phyloP scores from a whole-genome alignment of 2,888 invertebrate species.

The Meteorus colon region DNA sequence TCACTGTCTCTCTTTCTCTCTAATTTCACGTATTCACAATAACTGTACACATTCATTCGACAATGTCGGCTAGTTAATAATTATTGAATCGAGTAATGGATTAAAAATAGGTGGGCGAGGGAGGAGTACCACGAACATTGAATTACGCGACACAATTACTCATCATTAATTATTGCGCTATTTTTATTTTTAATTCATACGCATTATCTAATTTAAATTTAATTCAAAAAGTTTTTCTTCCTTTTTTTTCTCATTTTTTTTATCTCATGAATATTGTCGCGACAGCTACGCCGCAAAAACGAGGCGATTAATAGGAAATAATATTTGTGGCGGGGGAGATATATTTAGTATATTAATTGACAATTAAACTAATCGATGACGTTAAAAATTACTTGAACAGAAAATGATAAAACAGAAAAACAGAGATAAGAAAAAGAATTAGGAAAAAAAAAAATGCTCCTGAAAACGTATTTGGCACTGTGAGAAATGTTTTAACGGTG shows the following conservation, averaged over 20 bases:
- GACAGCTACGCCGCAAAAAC: constrained; percentile 43
- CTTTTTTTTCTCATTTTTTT: not conserved
- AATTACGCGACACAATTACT: constrained; percentile 9
- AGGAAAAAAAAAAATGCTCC: constrained; percentile 25
- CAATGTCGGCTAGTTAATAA: constrained; percentile 35
- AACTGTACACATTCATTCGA: constrained; percentile 28
- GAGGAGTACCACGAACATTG: constrained; percentile 43
- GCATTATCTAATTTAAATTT: constrained; percentile 20
- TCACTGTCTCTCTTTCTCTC: not conserved
- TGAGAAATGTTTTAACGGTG: constrained; percentile 62
- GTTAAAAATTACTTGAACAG: constrained; percentile 20
- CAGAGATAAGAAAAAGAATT: constrained; percentile 3
- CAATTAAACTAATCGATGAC: constrained; percentile 21
- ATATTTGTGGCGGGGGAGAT: constrained; percentile 8
- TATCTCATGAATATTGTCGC: constrained; percentile 39
- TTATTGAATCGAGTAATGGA: constrained; percentile 50
- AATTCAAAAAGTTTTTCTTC: not conserved
- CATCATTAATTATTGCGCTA: constrained; percentile 22
- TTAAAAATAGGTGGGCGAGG: constrained; percentile 63
- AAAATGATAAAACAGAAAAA: constrained; percentile 27
- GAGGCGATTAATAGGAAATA: constrained; percentile 23
- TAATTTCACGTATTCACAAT: constrained; percentile 26
- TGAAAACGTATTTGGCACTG: constrained; percentile 69
- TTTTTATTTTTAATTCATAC: constrained; percentile 21
- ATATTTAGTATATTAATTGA: not conserved